These are phyloP conservation scores for Pedionomus torquatus DNA, from an alignment of 2,113 vertebrate genomes.

Conservation along the genomic window DNA sequence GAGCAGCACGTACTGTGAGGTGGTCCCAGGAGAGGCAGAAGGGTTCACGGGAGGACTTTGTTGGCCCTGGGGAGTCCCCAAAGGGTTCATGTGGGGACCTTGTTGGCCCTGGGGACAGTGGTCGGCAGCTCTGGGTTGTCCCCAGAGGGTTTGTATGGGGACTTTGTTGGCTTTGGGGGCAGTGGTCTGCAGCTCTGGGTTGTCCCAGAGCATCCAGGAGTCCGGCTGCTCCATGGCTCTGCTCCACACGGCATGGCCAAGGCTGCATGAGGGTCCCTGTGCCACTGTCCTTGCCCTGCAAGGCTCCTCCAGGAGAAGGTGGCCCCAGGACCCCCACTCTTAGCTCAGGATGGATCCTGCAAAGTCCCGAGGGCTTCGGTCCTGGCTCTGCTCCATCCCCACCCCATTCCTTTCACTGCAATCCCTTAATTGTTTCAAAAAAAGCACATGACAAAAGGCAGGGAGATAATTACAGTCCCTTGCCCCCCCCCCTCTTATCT, in stretches of 20 bases:
- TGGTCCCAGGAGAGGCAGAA: neutral
- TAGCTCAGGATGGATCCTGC: neutral
- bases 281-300: neutral
- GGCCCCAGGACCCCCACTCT: neutral
- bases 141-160: neutral
- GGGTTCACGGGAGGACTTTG: neutral
- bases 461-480: constrained; percentile 57
- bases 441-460: neutral
- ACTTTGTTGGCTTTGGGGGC: neutral
- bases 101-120: neutral
- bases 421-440: neutral
- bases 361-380: neutral
- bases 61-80: neutral
- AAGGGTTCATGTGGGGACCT: neutral
- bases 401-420: neutral
- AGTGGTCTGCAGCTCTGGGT: neutral
- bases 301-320: neutral
- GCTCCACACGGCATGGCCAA: neutral
- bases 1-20: neutral
- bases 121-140: neutral
- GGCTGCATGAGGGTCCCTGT: neutral
- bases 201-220: neutral
- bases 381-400: neutral
- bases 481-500: constrained; percentile 13
- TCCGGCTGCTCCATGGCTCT: neutral